phyloP scores from a whole-genome alignment of 2,888 invertebrate species.

The Amphimallon solstitiale region DNA sequence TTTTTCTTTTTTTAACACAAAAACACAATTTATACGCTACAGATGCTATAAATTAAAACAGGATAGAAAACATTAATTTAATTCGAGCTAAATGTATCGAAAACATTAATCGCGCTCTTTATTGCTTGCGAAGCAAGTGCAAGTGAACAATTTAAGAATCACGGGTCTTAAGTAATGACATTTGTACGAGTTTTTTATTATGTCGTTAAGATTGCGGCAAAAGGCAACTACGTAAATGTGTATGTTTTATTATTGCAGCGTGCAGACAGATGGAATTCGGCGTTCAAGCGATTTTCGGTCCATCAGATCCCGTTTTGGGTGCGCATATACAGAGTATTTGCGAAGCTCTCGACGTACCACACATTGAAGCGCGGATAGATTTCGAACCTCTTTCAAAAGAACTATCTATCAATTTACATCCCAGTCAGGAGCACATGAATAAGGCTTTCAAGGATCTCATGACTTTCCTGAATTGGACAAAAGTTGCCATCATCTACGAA shows the following conservation, averaged over 20 bases:
- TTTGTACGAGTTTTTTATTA: slow-evolving; percentile 6
- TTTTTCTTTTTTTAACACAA: no score
- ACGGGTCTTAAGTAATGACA: slow-evolving; percentile 6
- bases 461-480: slow-evolving; percentile 82
- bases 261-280: slow-evolving; percentile 86
- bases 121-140: not conserved
- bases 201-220: slow-evolving; percentile 6
- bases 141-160: slow-evolving; percentile 11
- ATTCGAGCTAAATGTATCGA: slow-evolving; percentile 21
- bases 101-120: slow-evolving; percentile 10
- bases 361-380: slow-evolving; percentile 81
- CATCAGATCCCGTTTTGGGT: slow-evolving; percentile 83
- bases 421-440: slow-evolving; percentile 83
- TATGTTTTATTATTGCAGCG: slow-evolving; percentile 65
- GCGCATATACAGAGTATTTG: slow-evolving; percentile 90
- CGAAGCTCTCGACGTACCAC: slow-evolving; percentile 89
- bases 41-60: not conserved
- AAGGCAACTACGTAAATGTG: not conserved
- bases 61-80: slow-evolving; percentile 1
- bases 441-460: slow-evolving; percentile 88
- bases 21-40: no score
- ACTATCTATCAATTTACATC: slow-evolving; percentile 90
- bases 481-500: slow-evolving; percentile 83
- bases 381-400: slow-evolving; percentile 73
- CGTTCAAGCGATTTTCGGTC: slow-evolving; percentile 88